Conservation (phyloP, 2,113 vertebrate genomes). For the Pongo pygmaeus region DNA sequence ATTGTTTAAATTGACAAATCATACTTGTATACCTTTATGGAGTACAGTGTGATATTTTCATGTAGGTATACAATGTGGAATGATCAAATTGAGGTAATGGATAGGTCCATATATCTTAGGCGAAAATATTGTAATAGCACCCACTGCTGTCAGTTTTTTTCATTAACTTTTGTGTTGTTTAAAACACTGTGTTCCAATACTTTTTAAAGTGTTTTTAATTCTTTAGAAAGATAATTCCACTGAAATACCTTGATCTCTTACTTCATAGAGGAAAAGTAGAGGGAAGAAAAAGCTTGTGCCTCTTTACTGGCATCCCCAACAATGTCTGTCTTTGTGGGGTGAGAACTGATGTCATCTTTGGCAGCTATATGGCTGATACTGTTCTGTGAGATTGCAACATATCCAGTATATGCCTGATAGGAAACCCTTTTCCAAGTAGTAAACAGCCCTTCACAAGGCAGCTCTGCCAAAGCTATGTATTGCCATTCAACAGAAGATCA, state of each 20-base stretch:
- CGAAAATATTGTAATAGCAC: not conserved
- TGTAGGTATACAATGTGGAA: not conserved
- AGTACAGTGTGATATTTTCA: not conserved
- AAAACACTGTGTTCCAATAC: not conserved
- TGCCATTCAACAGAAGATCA: slow-evolving; percentile 65
- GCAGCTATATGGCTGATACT: slow-evolving; percentile 80
- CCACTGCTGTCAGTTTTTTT: not conserved
- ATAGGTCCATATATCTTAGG: not conserved
- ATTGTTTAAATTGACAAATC: not conserved
- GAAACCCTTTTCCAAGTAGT: slow-evolving; percentile 72
- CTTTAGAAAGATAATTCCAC: slow-evolving; percentile 71
- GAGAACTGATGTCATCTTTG: slow-evolving; percentile 86
- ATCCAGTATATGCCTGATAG: slow-evolving; percentile 81
- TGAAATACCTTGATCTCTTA: slow-evolving; percentile 82
- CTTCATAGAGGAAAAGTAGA: slow-evolving; percentile 54
- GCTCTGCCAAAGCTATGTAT: slow-evolving; percentile 77
- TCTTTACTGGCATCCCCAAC: slow-evolving; percentile 76
- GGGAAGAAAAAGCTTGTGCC: slow-evolving; percentile 68
- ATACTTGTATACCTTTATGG: not conserved
- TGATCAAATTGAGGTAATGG: not conserved
- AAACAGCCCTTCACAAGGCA: slow-evolving; percentile 78
- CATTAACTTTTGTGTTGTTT: slow-evolving; percentile 11
- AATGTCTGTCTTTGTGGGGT: slow-evolving; percentile 78
- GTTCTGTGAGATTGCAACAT: slow-evolving; percentile 79
- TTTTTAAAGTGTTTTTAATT: slow-evolving; percentile 35